Evolutionary conservation across 2,888 invertebrate species (phyloP), one percentile per base, ranked within the genome.

Genomic region (Achlya flavicornis): DNA sequence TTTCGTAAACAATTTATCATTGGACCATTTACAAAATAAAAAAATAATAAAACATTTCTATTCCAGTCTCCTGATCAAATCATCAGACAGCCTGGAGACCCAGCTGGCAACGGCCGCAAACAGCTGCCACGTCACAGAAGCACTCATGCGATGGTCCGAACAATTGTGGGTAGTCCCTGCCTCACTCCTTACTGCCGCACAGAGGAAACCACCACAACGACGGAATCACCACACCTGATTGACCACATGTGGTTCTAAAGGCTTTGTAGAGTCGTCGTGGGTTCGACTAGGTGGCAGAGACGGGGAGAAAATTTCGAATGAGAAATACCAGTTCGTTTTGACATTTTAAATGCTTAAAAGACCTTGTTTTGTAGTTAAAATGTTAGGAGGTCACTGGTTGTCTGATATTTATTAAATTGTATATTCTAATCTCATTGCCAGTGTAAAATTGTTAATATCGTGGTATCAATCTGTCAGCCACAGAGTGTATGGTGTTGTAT

Each of bases 101-200:
- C 97, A 97, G 86, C 95, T 97, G 6, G 96, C 96, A 71, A 96
- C 97, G 88, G 98, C 98, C 0, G 98, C 98, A 6, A 96, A 97
- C 78, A 98, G 97, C 77, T 98, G 98, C 83, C 96, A 96, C 83
- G 95, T 98, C 65, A 97, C 98, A 48, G 97, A 97, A 85, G 96
- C 96, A 61, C 91, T 98, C 76, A 96, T 98, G 88, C 95, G 96
- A 64, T 96, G 96, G 86, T 95, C 96, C 74, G 96, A 97, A 66
- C 95, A 95, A 69, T 93, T 98, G 66, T 98, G 98, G 96, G 94
- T 95, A 68, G 96, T 98, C 71, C 97, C 98, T 61, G 94, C 94
- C 67, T 95, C 96, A 62, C 93, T 98, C 53, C 80, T 87, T 32
- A 76, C 82, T 89, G 97, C 80, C 84, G 96, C 92, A 88, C 97